Conservation (phyloP, 2,113 vertebrate genomes). For the Mesoclemmys tuberculata region DNA sequence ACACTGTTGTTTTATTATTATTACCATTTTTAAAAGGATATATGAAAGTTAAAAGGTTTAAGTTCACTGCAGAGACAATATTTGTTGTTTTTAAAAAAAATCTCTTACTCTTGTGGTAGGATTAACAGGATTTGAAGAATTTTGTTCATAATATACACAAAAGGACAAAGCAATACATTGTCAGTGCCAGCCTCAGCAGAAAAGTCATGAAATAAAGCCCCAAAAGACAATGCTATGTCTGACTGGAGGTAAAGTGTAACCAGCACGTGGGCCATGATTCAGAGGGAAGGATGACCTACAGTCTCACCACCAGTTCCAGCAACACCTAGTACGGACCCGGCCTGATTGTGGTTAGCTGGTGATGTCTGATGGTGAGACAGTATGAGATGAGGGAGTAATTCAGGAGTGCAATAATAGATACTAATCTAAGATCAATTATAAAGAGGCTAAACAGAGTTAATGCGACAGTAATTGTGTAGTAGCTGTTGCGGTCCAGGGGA, state of each 20-base stretch:
- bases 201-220: background rate
- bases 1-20: background rate
- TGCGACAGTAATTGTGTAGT: background rate
- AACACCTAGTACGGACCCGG: background rate
- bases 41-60: background rate
- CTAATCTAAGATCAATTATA: background rate
- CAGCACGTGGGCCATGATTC: fast-evolving
- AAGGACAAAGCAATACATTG: background rate
- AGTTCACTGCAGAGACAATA: background rate
- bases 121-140: constrained; percentile 15
- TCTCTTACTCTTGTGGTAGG: background rate
- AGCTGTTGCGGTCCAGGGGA: background rate
- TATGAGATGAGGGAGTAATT: background rate
- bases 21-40: background rate
- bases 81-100: background rate
- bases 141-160: background rate
- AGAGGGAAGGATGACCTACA: background rate
- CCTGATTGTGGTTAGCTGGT: background rate
- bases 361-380: no score
- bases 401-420: no score
- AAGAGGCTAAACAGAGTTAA: background rate
- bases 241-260: background rate
- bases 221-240: background rate
- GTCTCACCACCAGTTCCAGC: background rate
- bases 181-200: background rate